These are phyloP conservation scores for Beroe ovata DNA, from an alignment of 37 sponge, comb jelly and placozoan species.

Conservation along the genomic window DNA sequence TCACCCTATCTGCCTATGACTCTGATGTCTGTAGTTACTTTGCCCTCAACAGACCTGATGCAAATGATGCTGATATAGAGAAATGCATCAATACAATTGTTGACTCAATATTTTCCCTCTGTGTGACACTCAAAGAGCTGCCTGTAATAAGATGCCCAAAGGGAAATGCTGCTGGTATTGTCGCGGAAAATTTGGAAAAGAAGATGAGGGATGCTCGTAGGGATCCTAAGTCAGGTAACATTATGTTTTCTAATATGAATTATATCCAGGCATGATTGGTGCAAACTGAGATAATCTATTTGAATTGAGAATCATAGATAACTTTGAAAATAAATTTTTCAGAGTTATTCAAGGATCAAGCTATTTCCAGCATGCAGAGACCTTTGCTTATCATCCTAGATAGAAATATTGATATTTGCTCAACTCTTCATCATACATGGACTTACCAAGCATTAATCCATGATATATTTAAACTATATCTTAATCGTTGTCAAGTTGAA, in stretches of 20 bases:
- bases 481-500: slow-evolving; percentile 47
- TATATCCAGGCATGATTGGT: no score
- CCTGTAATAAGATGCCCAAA: slow-evolving; percentile 95
- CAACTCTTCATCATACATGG: slow-evolving; percentile 98
- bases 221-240: slow-evolving; percentile 65
- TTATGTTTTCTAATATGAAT: no score
- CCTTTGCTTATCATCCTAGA: slow-evolving; percentile 94
- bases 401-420: slow-evolving; percentile 89
- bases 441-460: slow-evolving; percentile 96
- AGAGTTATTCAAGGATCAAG: slow-evolving; percentile 62
- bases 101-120: slow-evolving; percentile 90
- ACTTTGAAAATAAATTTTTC: neutral
- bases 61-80: slow-evolving; percentile 81
- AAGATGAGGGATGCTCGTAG: slow-evolving; percentile 83
- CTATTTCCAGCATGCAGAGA: slow-evolving; percentile 78
- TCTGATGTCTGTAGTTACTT: slow-evolving; percentile 77
- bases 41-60: slow-evolving; percentile 87
- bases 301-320: no score
- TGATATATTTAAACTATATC: slow-evolving; percentile 73
- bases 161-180: slow-evolving; percentile 96
- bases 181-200: slow-evolving; percentile 88
- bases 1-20: slow-evolving; percentile 77
- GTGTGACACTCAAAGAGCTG: slow-evolving; percentile 87
- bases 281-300: no score
- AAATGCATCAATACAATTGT: slow-evolving; percentile 76